Evolutionary conservation across 2,797 vertebrate species (phyloP).

Genomic region (Iguana delicatissima): DNA sequence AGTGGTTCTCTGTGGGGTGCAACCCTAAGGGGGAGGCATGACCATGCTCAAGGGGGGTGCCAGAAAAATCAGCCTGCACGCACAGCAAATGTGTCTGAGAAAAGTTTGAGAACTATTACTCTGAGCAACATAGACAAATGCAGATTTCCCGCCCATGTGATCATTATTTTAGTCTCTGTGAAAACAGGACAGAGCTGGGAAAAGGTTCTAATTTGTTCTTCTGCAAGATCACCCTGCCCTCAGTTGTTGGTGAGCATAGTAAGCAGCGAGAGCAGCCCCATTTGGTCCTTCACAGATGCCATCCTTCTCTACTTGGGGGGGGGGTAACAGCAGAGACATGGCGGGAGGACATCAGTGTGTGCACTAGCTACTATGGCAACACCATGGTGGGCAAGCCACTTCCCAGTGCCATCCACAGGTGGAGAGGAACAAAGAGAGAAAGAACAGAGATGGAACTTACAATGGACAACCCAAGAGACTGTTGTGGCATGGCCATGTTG

Average conservation of each 20-base stretch:
- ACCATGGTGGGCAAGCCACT: background rate
- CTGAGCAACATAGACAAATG: too few species aligned
- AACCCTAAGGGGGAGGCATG: too few species aligned
- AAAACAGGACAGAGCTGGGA: background rate
- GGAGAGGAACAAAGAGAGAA: background rate
- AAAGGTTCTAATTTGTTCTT: background rate
- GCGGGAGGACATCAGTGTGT: conserved; percentile 7
- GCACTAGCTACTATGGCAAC: conserved; percentile 63
- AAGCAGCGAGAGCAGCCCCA: too few species aligned
- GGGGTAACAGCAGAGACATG: conserved; percentile 1
- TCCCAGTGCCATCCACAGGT: conserved; percentile 56
- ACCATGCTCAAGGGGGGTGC: too few species aligned
- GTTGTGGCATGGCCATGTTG: too few species aligned
- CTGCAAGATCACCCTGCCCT: rapidly evolving
- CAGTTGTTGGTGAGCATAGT: background rate
- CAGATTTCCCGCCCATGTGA: too few species aligned
- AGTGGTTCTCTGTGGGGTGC: too few species aligned
- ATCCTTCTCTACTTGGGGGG: background rate
- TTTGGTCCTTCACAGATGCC: conserved; percentile 44
- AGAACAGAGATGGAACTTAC: too few species aligned
- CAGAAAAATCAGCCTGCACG: too few species aligned
- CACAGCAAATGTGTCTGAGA: too few species aligned
- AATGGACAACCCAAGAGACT: too few species aligned
- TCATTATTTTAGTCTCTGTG: background rate
- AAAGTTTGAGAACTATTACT: too few species aligned